Conservation (phyloP, 2,888 invertebrate species). For the Eupeodes latifasciatus region DNA sequence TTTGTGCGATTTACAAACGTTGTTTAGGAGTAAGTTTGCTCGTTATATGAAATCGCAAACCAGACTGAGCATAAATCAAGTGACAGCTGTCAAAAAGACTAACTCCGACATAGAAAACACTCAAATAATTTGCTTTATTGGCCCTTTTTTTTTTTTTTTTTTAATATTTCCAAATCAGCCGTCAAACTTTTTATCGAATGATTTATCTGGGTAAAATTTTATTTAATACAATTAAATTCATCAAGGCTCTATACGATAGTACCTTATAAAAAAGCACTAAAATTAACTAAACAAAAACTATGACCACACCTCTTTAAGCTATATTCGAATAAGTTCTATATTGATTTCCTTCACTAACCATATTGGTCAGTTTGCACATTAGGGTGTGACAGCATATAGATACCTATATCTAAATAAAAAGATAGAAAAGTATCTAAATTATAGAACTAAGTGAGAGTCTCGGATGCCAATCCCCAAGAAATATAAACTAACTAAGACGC, state of each 20-base stretch:
- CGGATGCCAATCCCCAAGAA: slow-evolving; percentile 67
- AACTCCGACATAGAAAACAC: too few species aligned
- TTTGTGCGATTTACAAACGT: too few species aligned
- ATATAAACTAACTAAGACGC: slow-evolving; percentile 66
- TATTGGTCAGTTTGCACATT: slow-evolving; percentile 13
- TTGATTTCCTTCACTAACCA: slow-evolving; percentile 41
- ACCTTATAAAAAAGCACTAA: slow-evolving; percentile 19
- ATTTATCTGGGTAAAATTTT: slow-evolving; percentile 12
- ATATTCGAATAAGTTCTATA: background rate
- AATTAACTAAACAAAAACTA: slow-evolving; percentile 58
- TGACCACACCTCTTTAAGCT: slow-evolving; percentile 59
- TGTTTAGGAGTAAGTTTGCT: too few species aligned
- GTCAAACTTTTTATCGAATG: slow-evolving; percentile 40
- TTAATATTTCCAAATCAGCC: slow-evolving; percentile 18
- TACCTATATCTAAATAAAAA: background rate
- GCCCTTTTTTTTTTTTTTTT: too few species aligned
- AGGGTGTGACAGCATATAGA: slow-evolving; percentile 45
- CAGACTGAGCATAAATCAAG: too few species aligned
- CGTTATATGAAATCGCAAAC: too few species aligned
- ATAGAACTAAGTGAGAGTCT: slow-evolving; percentile 62
- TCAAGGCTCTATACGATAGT: background rate
- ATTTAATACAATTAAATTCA: slow-evolving; percentile 14
- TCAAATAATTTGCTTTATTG: too few species aligned
- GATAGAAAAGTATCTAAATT: slow-evolving; percentile 46
- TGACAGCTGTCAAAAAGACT: too few species aligned